These are phyloP conservation scores for Amphibalanus amphitrite DNA, from an alignment of 1,140 invertebrate species.

Conservation along the genomic window DNA sequence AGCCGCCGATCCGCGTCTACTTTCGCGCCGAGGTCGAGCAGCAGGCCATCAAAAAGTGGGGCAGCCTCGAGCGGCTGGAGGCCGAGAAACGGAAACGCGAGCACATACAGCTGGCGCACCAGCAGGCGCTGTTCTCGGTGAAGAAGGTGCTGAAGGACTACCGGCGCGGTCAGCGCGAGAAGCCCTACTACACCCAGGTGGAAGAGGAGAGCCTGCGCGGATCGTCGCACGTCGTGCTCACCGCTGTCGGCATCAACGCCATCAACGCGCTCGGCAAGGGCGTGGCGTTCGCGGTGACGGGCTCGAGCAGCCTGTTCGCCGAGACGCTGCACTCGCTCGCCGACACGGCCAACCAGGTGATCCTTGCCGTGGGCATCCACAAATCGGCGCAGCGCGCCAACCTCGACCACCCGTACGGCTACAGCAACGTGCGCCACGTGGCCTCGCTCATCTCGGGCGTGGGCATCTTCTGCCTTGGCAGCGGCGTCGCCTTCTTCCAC, in stretches of 20 bases:
- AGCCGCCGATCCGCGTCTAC: constrained; percentile 82
- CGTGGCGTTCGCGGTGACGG: constrained; percentile 79
- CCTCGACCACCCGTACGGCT: constrained; percentile 82
- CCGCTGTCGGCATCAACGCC: constrained; percentile 67
- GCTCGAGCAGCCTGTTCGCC: constrained; percentile 92
- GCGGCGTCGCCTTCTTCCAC: constrained; percentile 88
- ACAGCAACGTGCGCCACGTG: constrained; percentile 91
- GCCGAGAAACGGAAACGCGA: constrained; percentile 59
- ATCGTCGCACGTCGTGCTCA: constrained; percentile 72
- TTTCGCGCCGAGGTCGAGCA: constrained; percentile 86
- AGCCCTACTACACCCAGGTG: constrained; percentile 28
- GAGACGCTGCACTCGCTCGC: constrained; percentile 93
- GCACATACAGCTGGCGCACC: constrained; percentile 9
- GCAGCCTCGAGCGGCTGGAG: constrained; percentile 56
- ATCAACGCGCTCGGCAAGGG: constrained; percentile 80
- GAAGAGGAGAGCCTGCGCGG: constrained; percentile 44
- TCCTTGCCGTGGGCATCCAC: constrained; percentile 84
- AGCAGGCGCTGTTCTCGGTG: constrained; percentile 46
- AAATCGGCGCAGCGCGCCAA: constrained; percentile 79
- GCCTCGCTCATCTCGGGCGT: constrained; percentile 94
- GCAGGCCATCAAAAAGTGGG: constrained; percentile 82
- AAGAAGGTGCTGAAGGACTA: constrained; percentile 65
- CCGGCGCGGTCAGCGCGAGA: constrained; percentile 42
- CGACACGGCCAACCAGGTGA: constrained; percentile 90
- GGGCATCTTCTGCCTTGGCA: constrained; percentile 92